Evolutionary conservation across 2,888 invertebrate species (phyloP).

Genomic region (Drosophila pegasa): DNA sequence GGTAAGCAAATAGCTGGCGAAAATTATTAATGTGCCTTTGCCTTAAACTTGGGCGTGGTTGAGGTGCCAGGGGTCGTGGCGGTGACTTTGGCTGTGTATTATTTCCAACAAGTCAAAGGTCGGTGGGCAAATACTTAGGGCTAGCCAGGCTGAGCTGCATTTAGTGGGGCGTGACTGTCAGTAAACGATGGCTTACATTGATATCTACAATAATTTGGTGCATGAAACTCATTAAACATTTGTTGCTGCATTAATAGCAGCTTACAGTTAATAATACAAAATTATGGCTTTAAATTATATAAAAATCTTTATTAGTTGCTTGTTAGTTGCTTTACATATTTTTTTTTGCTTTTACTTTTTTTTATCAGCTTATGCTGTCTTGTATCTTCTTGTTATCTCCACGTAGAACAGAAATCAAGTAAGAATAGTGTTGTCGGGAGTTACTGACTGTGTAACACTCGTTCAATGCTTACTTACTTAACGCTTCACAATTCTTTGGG

Average conservation of each 20-base stretch:
- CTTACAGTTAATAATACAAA: too few species aligned
- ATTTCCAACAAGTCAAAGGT: conserved; percentile 29
- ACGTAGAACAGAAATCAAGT: too few species aligned
- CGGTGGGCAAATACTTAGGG: conserved; percentile 14
- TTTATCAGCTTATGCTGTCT: too few species aligned
- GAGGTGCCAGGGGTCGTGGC: conserved; percentile 1
- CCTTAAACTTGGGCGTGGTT: neutral
- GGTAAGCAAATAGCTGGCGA: conserved; percentile 66
- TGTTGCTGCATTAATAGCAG: neutral
- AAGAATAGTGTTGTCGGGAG: too few species aligned
- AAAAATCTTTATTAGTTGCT: too few species aligned
- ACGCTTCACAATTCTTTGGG: too few species aligned
- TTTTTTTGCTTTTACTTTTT: too few species aligned
- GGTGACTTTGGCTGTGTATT: conserved; percentile 8
- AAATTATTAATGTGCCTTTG: conserved; percentile 65
- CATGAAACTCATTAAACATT: conserved; percentile 10
- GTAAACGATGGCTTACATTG: neutral
- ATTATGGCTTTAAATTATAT: too few species aligned
- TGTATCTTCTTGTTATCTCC: too few species aligned
- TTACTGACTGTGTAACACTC: too few species aligned
- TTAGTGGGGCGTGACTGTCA: conserved; percentile 17
- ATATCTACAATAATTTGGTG: neutral
- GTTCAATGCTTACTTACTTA: too few species aligned
- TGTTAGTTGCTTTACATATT: too few species aligned
- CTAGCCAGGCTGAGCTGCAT: conserved; percentile 3